Base-by-base conservation (phyloP, 2,113 vertebrate genomes). In the Pterocles burchelli region DNA sequence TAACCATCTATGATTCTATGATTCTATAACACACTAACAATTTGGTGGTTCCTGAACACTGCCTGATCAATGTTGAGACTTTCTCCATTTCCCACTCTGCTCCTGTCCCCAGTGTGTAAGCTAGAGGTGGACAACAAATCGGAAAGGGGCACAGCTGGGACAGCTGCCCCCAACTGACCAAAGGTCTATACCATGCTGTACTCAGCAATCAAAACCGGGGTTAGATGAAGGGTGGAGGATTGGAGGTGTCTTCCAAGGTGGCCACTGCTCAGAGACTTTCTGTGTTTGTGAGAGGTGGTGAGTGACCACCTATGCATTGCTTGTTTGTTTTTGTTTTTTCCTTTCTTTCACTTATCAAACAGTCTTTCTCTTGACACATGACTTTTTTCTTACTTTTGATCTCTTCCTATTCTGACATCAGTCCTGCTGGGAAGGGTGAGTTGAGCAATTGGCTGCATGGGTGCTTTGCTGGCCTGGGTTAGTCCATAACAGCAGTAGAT, bases 51-150 rank as follows among this genome's bases (percentile, higher is more conserved):
- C 14, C 13, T 52, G 9, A 14, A 20, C 16, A 29, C 22, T 55
- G 5, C 17, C 61, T 59, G 38, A 29, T 48, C 21, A 68, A 11
- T 2, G 0, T 13, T 43, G 19, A 51, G 11, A 7, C 8, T 82
- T 84, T n/a, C 36, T 78, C 17, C 3, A 2, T 48, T 87, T 84
- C 51, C 15, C 7, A 9, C 7, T 59, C 38, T 72, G 15, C 3
- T 9, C 5, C 33, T 33, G 28, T 41, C 9, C 11, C 25, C 48
- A 29, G 11, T 0, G 0, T 7, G 33, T 68, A 49, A 66, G 5
- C 19, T 34, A 14, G 46, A 36, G 43, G 4, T 41, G 6, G 11
- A 19, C 18, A 89, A 62, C 58, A 43, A 46, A 8, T 3, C 59
- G 19, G 18, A 24, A 81, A 21, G 9, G 3, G 14, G 10, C 10